Base-by-base conservation (phyloP, 2,888 invertebrate species). In the Odontocolon sp. region DNA sequence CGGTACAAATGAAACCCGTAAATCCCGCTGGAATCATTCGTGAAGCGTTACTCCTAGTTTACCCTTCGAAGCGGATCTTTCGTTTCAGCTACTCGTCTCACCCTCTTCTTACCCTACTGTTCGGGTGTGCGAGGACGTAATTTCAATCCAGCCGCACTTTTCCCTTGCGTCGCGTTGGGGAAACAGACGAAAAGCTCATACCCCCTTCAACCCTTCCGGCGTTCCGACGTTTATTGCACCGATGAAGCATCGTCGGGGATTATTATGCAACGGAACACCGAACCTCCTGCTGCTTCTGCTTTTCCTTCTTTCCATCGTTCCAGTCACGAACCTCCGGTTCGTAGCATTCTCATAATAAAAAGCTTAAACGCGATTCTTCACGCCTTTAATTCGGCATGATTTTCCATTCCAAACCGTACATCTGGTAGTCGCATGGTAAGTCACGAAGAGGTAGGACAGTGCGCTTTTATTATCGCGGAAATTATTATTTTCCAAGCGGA, bases 151-250 rank as follows among this genome's bases (percentile, higher is more conserved):
- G 57, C 40, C 33, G 56, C 38, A 72, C 47, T 68, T 72, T 71
- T 64, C 40, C 57, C 28, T 21, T 47, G 9, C 36, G 40, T 50
- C 57, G 61, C 64, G 66, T 40, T n/a, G 38, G 28, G 42, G 54
- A 50, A 40, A 52, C 67, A n/a, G 38, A 21, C 26, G 50, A 68
- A 73, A 50, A 57, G 54, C 47, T 16, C 31, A 45, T 57, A 8
- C 40, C 54, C 33, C 23, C 11, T 9, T 8, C 18, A 38, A 11
- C 52, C 66, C 38, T 28, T 66, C 23, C 16, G 16, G 52, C 63
- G 50, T 56, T 36, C 76, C 75, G 85, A 84, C 85, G 78, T 85
- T 85, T 86, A 86, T 85, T 82, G 81, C 85, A 63, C 67, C 81
- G 81, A 81, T 85, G 83, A 86, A 80, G 81, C 79, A 86, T 82